Percentiles rank a stretch among this genome's conserved stretches.
Evolutionary conservation across 2,888 invertebrate species (phyloP).

Genomic region (Cylloceria caligata): DNA sequence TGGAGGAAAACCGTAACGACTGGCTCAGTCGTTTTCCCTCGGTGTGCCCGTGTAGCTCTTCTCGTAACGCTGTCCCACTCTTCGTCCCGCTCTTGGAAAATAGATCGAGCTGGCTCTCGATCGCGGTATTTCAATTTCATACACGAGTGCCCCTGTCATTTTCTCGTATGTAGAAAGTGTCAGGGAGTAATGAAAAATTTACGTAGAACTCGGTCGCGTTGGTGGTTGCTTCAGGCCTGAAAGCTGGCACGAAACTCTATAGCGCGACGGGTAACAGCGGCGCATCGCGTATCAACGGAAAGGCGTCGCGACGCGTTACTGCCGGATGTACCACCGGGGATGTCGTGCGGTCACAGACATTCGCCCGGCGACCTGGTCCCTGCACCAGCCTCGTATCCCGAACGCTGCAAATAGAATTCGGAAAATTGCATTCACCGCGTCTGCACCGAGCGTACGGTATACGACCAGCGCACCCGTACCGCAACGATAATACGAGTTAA

Average conservation of each 20-base stretch:
- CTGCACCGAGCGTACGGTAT: background rate
- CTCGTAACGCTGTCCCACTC: conserved; percentile 30
- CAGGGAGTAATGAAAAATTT: conserved; percentile 80
- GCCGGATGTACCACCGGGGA: conserved; percentile 43
- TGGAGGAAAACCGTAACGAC: background rate
- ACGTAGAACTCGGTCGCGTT: conserved; percentile 63
- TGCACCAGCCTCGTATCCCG: background rate
- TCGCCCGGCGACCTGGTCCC: conserved; percentile 31
- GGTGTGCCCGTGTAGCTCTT: background rate
- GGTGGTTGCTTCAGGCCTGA: conserved; percentile 12
- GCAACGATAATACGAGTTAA: conserved; percentile 49
- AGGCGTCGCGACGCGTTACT: conserved; percentile 36
- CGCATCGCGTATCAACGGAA: conserved; percentile 12
- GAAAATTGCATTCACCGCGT: conserved; percentile 53
- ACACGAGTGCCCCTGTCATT: conserved; percentile 78
- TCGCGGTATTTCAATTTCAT: conserved; percentile 81
- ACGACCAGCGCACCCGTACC: background rate
- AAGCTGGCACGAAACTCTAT: conserved; percentile 29
- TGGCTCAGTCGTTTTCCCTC: background rate
- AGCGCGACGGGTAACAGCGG: background rate
- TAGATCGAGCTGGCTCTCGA: conserved; percentile 76
- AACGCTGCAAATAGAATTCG: conserved; percentile 59
- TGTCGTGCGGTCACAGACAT: conserved; percentile 35
- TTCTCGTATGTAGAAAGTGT: conserved; percentile 75
- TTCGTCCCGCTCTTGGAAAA: conserved; percentile 63